Base-by-base conservation (phyloP, 2,797 vertebrate genomes). In the Poecilia wingei region DNA sequence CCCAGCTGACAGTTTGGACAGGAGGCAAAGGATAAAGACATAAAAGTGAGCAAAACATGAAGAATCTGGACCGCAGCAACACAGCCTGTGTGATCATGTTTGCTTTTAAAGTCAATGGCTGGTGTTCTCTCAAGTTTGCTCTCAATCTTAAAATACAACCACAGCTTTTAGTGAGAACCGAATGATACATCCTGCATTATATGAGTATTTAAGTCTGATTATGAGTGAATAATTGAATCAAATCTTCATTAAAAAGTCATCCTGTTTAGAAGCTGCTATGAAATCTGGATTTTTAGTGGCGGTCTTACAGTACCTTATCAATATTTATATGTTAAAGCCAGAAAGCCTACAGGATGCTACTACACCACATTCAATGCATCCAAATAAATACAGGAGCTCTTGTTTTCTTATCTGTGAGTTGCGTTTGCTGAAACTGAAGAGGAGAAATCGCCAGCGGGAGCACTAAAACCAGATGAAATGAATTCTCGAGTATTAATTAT, bases 401-500 rank as follows among this genome's bases (percentile, higher is more conserved):
- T 68, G 28, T 57, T 53, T 66, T 33, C 28, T 45, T 43, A 41
- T 59, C 49, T 61, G 47, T 53, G 61, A 33, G 55, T 80, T 45
- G 28, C 5, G 1, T 22, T 6, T 66, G 51, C 66, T 43, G 22
- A n/a, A 69, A 72, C 41, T 18, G 31, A 7, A 33, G 59, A 57
- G 72, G 80, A 75, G 85, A 83, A 80, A 84, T 22, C 79, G 84
- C 88, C 85, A 76, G 79, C n/a, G 59, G 86, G 85, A 79, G 53
- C 79, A 81, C 47, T 87, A 79, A 88, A 79, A 82, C 45, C 45
- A 88, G 91, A 85, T 83, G 13, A 92, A 88, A 89, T 91, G 33
- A 88, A 92, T 90, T 89, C 80, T 49, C 46, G 41, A 82, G 73
- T 86, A 90, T 89, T 92, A 91, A 94, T 93, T 91, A 87, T 72